Percentiles rank a stretch among this genome's conserved stretches.
These are phyloP conservation scores for Tachina lurida DNA, from an alignment of 2,888 invertebrate species.

Conservation along the genomic window DNA sequence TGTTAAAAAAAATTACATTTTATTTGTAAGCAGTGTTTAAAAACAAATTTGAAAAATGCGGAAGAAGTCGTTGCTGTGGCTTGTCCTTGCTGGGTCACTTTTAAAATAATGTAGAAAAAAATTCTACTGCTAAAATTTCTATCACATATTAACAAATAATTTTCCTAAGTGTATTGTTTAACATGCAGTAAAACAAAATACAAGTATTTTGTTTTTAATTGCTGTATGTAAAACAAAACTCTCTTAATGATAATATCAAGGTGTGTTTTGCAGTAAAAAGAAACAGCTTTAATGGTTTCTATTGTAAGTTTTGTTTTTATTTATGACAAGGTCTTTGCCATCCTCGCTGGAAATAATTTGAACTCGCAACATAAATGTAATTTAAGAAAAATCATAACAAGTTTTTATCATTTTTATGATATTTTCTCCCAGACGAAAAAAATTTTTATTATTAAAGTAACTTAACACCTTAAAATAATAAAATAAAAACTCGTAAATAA, in stretches of 20 bases:
- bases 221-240: conserved; percentile 48
- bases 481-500: conserved; percentile 3
- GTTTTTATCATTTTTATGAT: conserved; percentile 50
- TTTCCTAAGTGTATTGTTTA: conserved; percentile 27
- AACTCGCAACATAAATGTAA: conserved; percentile 23
- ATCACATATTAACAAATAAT: not conserved
- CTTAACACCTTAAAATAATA: conserved; percentile 53
- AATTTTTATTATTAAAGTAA: conserved; percentile 2
- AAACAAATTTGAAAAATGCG: too few relatives aligned
- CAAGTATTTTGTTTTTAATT: conserved; percentile 45
- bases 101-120: too few relatives aligned
- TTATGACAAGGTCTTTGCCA: conserved; percentile 66
- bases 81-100: too few relatives aligned
- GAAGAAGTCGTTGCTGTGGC: too few relatives aligned
- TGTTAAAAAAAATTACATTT: too few relatives aligned
- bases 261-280: conserved; percentile 45
- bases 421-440: not conserved
- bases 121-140: too few relatives aligned
- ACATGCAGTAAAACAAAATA: conserved; percentile 32
- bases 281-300: conserved; percentile 9
- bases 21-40: too few relatives aligned
- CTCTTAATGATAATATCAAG: conserved; percentile 60
- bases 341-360: conserved; percentile 17
- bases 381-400: conserved; percentile 47
- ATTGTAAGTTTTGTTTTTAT: conserved; percentile 19